phyloP scores from a whole-genome alignment of 1,140 invertebrate species.

The Venturia canescens region DNA sequence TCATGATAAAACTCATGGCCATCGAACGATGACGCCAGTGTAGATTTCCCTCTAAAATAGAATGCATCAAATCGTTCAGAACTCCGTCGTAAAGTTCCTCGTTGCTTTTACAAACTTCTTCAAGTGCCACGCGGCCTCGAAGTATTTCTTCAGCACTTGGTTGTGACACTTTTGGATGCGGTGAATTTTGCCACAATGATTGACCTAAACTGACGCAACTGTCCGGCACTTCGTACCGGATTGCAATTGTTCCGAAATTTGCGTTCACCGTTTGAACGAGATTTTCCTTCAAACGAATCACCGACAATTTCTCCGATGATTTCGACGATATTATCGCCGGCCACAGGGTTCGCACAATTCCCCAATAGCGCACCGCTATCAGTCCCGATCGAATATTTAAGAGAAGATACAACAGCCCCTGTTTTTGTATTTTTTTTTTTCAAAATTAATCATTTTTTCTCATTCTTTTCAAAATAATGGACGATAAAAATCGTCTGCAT shows the following conservation, averaged over 20 bases:
- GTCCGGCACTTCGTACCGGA: conserved; percentile 79
- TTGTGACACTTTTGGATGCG: conserved; percentile 56
- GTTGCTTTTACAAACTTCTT: conserved; percentile 73
- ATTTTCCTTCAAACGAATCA: conserved; percentile 85
- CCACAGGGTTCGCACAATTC: conserved; percentile 84
- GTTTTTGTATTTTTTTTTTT: conserved; percentile 4
- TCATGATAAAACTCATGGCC: conserved; percentile 84
- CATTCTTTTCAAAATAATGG: too few species aligned
- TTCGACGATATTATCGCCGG: conserved; percentile 84
- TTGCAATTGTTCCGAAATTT: conserved; percentile 79
- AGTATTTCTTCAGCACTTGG: conserved; percentile 71
- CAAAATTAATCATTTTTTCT: conserved; percentile 27
- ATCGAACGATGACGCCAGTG: conserved; percentile 90
- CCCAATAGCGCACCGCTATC: conserved; percentile 86
- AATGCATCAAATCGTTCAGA: conserved; percentile 80
- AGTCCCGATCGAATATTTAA: conserved; percentile 81
- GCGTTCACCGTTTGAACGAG: conserved; percentile 76
- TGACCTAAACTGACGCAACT: conserved; percentile 76
- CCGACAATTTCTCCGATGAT: conserved; percentile 89
- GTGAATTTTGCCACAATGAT: conserved; percentile 71
- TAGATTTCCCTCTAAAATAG: conserved; percentile 83
- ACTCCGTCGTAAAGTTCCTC: conserved; percentile 80
- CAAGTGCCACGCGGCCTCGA: conserved; percentile 71
- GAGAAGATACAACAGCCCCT: conserved; percentile 88
- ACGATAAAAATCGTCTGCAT: conserved; percentile 42